Percentiles rank a stretch among this genome's conserved stretches.
phyloP scores from a whole-genome alignment of 1,140 invertebrate species.

The Drosophila pachea region DNA sequence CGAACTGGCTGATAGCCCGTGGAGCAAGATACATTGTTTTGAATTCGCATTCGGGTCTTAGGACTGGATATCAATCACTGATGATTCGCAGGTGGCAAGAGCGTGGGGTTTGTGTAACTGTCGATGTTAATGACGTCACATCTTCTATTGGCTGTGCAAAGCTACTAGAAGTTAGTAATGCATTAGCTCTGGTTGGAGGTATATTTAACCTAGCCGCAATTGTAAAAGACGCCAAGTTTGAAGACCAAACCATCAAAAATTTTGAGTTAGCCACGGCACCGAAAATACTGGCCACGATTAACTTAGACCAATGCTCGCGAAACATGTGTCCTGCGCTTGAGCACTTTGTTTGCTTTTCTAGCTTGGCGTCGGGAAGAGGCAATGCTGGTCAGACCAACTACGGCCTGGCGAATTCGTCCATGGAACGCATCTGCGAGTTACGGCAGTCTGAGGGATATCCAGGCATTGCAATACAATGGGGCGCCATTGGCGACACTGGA shows the following conservation, averaged over 20 bases:
- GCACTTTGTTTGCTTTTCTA: slow-evolving; percentile 96
- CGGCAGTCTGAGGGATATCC: slow-evolving; percentile 88
- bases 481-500: slow-evolving; percentile 97
- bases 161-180: slow-evolving; percentile 85
- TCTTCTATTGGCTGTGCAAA: slow-evolving; percentile 84
- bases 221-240: slow-evolving; percentile 90
- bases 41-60: slow-evolving; percentile 91
- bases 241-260: slow-evolving; percentile 89
- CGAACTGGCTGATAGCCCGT: slow-evolving; percentile 91
- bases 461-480: slow-evolving; percentile 96
- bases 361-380: slow-evolving; percentile 95
- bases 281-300: slow-evolving; percentile 89
- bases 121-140: slow-evolving; percentile 85
- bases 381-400: slow-evolving; percentile 97
- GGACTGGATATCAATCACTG: slow-evolving; percentile 91
- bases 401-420: slow-evolving; percentile 95
- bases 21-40: slow-evolving; percentile 91
- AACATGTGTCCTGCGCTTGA: slow-evolving; percentile 88
- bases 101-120: slow-evolving; percentile 84
- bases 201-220: slow-evolving; percentile 97
- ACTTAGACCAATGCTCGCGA: slow-evolving; percentile 87
- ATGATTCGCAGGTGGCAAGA: slow-evolving; percentile 88
- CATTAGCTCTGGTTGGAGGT: slow-evolving; percentile 92
- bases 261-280: slow-evolving; percentile 88
- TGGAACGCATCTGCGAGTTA: slow-evolving; percentile 95